Evolutionary conservation across 2,113 vertebrate species (phyloP).

Genomic region (Proterorhinus semilunaris): DNA sequence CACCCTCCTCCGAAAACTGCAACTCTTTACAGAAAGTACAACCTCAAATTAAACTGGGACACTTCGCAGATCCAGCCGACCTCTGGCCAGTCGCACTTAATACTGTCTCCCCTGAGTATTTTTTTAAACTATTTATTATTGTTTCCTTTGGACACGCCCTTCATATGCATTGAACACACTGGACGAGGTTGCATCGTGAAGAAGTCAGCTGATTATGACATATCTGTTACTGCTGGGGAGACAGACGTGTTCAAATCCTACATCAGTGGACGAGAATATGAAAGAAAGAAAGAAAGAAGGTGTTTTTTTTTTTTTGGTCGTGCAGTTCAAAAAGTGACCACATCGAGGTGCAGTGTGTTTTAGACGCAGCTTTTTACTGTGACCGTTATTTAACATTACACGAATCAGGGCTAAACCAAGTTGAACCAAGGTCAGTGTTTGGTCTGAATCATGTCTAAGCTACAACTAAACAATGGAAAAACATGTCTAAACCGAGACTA

Average conservation of each 20-base stretch:
- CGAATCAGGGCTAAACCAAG: background rate
- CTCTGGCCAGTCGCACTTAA: conserved; percentile 58
- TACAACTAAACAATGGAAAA: too few species aligned
- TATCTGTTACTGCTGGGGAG: conserved; percentile 70
- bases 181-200: conserved; percentile 39
- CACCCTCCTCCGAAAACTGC: background rate
- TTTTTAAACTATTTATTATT: conserved; percentile 63
- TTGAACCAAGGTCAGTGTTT: background rate
- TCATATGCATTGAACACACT: conserved; percentile 34
- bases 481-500: too few species aligned
- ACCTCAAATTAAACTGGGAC: conserved; percentile 45
- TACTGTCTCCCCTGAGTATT: conserved; percentile 43
- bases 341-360: background rate
- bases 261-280: background rate
- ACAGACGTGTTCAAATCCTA: conserved; percentile 49
- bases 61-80: conserved; percentile 29
- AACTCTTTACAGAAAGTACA: conserved; percentile 27
- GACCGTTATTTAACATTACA: background rate
- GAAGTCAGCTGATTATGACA: conserved; percentile 50
- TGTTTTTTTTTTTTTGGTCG: background rate
- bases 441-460: background rate
- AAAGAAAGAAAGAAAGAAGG: background rate
- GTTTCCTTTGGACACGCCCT: conserved; percentile 25
- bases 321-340: background rate
- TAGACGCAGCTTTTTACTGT: background rate